Evolutionary conservation across 1,140 invertebrate genomes (phyloP).

Genomic region (Aphis craccivora): DNA sequence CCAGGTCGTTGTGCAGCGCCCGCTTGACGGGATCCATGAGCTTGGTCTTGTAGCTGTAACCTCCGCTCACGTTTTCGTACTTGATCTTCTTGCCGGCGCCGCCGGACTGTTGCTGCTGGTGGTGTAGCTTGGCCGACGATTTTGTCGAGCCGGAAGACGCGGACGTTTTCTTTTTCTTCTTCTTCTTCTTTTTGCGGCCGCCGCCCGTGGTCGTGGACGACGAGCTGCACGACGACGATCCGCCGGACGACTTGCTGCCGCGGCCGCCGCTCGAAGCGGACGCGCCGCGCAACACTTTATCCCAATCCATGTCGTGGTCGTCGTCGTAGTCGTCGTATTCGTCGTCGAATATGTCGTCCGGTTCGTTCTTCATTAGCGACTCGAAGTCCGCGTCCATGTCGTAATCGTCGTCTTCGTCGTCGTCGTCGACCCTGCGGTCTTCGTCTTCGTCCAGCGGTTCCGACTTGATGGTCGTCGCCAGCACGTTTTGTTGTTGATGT

Average conservation of each 20-base stretch:
- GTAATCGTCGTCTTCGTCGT: constrained; percentile 29
- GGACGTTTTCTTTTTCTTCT: constrained; percentile 14
- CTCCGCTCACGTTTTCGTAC: neutral
- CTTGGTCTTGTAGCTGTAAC: constrained; percentile 51
- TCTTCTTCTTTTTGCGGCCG: constrained; percentile 31
- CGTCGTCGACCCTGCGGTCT: neutral
- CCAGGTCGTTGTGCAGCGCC: constrained; percentile 53
- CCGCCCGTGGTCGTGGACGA: neutral
- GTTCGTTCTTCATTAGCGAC: constrained; percentile 46
- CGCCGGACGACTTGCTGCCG: constrained; percentile 3
- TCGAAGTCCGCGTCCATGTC: constrained; percentile 32
- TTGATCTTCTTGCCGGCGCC: constrained; percentile 28
- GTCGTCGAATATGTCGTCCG: constrained; percentile 39
- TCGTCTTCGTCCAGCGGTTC: neutral
- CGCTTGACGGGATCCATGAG: constrained; percentile 53
- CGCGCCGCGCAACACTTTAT: neutral
- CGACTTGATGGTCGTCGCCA: neutral
- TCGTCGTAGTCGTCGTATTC: constrained; percentile 42
- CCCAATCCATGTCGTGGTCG: constrained; percentile 52
- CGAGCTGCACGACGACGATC: constrained; percentile 14
- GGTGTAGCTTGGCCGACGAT: neutral
- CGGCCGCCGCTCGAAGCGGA: neutral
- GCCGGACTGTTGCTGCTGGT: neutral
- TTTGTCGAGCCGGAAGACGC: neutral
- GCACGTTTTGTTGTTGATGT: neutral